Base-by-base conservation (phyloP, 2,888 invertebrate species). In the Coremacera marginata region DNA sequence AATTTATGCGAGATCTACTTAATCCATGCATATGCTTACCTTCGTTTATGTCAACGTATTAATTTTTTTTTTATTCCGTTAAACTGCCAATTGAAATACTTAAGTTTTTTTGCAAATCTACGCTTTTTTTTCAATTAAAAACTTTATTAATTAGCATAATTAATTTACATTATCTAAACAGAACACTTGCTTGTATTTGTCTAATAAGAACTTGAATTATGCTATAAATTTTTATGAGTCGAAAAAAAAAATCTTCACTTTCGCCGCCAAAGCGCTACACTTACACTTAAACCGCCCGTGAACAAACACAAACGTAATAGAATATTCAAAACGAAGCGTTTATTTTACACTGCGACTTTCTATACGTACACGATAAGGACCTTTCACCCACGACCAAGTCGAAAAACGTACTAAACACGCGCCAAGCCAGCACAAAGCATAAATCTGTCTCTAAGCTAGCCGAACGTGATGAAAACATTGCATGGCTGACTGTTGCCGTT, bases 341-440 rank as follows among this genome's bases (percentile, higher is more conserved):
- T 27, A 8, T 22, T 52, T 22, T 37, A 27, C 31, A 34, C 52
- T 31, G 51, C 51, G 62, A 62, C 60, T 68, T 49, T 68, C 19
- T 16, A 5, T 37, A 11, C 27, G 44, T 4, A 51, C 9, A 63
- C n/a, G 57, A 68, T 27, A 60, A 75, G 27, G 27, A 49, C 74
- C 55, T 72, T n/a, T 70, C 75, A 75, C 75, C 67, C 78, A 75
- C 78, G 79, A 78, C 55, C 51, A 76, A 73, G 65, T 71, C 27
- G 27, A 55, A 37, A 76, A 75, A 71, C 71, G 57, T 51, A 78
- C 79, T 76, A 52, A 78, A 70, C 71, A n/a, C 70, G 74, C 75
- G 70, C 77, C 68, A 70, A 65, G 55, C 65, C 31, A 70, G 49
- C 62, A 76, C 70, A 67, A 74, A 70, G 57, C 16, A 51, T 55